A percentile compares a stretch with the other conserved stretches of the same genome.
Conservation (phyloP, 2,888 invertebrate genomes). For the Pristionchus mayeri region DNA sequence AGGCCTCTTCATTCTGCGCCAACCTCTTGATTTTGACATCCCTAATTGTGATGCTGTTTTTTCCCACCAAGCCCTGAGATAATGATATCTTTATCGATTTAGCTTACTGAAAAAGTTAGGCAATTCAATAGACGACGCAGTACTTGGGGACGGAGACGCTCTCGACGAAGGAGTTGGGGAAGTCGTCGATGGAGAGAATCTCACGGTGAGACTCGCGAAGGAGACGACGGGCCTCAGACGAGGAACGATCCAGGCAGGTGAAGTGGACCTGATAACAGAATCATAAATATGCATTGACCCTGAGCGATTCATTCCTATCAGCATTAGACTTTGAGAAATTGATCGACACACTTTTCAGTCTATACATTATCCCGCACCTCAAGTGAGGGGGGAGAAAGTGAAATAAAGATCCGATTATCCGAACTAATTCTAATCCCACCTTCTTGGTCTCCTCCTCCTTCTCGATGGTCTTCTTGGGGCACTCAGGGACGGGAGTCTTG, state of each 20-base stretch:
- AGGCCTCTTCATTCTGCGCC: too few relatives aligned
- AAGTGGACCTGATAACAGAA: conserved; percentile 54
- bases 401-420: not conserved
- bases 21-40: too few relatives aligned
- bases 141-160: conserved; percentile 43
- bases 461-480: conserved; percentile 53
- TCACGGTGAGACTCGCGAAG: conserved; percentile 59
- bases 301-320: too few relatives aligned
- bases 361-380: too few relatives aligned
- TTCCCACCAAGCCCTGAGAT: not conserved
- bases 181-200: conserved; percentile 51
- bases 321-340: too few relatives aligned
- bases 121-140: conserved; percentile 45
- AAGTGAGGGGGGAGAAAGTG: not conserved
- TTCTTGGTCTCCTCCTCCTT: conserved; percentile 42
- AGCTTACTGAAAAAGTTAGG: not conserved
- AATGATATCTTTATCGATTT: conserved; percentile 16
- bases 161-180: conserved; percentile 48
- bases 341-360: too few relatives aligned
- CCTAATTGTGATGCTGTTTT: too few relatives aligned
- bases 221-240: conserved; percentile 63
- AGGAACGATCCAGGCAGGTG: conserved; percentile 67
- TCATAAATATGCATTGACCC: not conserved
- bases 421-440: not conserved
- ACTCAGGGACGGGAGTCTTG: conserved; percentile 64